Evolutionary conservation across 1,140 invertebrate species (phyloP).

Genomic region (Tachypleus tridentatus): DNA sequence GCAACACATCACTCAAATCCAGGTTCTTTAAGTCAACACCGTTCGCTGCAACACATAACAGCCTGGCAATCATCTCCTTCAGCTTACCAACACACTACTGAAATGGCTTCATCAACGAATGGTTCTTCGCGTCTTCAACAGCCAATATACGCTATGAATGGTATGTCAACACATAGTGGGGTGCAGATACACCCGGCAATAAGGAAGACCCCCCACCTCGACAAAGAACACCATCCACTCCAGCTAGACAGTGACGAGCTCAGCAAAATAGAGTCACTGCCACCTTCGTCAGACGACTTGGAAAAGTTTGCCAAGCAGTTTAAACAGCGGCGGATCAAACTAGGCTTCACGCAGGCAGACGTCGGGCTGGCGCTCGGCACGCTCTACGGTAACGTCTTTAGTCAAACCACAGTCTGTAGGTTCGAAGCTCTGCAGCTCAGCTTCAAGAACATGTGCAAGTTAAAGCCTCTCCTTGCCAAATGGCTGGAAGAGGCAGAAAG

Average conservation of each 20-base stretch:
- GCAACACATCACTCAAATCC: constrained; percentile 29
- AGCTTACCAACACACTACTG: constrained; percentile 40
- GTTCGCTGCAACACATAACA: constrained; percentile 21
- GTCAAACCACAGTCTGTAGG: constrained; percentile 98
- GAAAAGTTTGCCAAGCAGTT: constrained; percentile 99
- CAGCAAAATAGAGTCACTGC: constrained; percentile 7
- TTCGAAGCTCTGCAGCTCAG: constrained; percentile 98
- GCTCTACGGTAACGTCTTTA: constrained; percentile 98
- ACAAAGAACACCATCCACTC: constrained; percentile 10
- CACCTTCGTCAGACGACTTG: constrained; percentile 91
- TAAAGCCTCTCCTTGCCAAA: constrained; percentile 96
- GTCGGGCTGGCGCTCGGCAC: constrained; percentile 95
- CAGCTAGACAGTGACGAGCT: constrained; percentile 8
- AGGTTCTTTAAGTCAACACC: constrained; percentile 45
- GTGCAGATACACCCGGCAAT: constrained; percentile 7
- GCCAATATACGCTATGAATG: constrained; percentile 33
- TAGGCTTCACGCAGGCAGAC: constrained; percentile 97
- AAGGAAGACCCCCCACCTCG: constrained; percentile 4
- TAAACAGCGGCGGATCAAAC: constrained; percentile 96
- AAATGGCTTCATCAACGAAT: constrained; percentile 22
- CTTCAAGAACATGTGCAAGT: constrained; percentile 99
- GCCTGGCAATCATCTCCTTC: constrained; percentile 20
- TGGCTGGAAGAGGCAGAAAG: constrained; percentile 99
- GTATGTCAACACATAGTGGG: constrained; percentile 15
- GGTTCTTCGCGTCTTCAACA: constrained; percentile 24